phyloP scores from a whole-genome alignment of 2,113 vertebrate genomes.

The Sylvietta virens region DNA sequence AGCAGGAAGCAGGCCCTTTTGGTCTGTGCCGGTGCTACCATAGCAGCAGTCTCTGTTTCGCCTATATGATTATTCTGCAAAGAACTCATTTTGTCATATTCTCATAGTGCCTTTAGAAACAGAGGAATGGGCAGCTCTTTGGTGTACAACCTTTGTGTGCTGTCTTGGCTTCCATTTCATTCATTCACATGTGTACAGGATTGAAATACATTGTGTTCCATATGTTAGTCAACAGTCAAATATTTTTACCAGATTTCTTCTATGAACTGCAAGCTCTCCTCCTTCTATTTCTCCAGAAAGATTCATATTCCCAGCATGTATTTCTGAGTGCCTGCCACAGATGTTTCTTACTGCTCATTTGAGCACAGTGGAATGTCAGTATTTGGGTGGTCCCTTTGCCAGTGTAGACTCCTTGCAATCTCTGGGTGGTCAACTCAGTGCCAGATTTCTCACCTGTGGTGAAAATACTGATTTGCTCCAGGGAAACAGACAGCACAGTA shows the following conservation, averaged over 20 bases:
- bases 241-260: not conserved
- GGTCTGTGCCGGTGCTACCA: not conserved
- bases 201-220: not conserved
- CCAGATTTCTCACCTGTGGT: not conserved
- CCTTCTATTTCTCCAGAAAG: not conserved
- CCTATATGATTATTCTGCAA: not conserved
- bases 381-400: not conserved
- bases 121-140: not conserved
- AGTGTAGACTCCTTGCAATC: not conserved
- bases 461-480: not conserved
- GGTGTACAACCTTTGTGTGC: fast-evolving
- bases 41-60: not conserved
- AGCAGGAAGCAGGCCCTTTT: not conserved
- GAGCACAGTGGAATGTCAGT: not conserved
- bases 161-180: not conserved
- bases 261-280: not conserved
- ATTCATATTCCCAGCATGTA: not conserved
- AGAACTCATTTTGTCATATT: not conserved
- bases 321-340: not conserved
- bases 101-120: not conserved
- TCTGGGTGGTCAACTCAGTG: not conserved
- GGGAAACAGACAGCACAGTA: not conserved
- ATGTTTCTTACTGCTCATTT: not conserved
- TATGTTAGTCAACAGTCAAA: fast-evolving
- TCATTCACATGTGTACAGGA: not conserved